phyloP scores from a whole-genome alignment of 1,140 invertebrate species.

The Maniola jurtina region DNA sequence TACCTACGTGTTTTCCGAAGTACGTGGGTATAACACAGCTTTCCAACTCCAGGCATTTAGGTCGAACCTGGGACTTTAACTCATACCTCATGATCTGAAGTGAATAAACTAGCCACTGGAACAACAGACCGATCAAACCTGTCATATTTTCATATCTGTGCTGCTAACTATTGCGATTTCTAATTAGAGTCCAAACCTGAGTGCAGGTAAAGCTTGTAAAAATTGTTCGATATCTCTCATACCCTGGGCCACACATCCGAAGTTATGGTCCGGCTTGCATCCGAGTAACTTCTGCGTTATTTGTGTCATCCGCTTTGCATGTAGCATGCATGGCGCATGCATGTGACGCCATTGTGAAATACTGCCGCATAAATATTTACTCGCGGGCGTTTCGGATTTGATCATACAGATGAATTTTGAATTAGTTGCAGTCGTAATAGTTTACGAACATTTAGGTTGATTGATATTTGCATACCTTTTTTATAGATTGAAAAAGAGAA shows the following conservation, averaged over 20 bases:
- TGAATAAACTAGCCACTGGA: no score
- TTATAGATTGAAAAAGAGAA: no score
- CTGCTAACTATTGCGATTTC: no score
- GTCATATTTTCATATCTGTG: no score
- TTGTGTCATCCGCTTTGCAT: slow-evolving; percentile 24
- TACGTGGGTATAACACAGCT: no score
- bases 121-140: no score
- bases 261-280: slow-evolving; percentile 7
- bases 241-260: background rate
- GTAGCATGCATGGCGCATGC: slow-evolving; percentile 25
- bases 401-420: slow-evolving; percentile 1
- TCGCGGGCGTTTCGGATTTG: background rate
- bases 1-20: no score
- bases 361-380: slow-evolving; percentile 22
- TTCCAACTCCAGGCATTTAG: no score
- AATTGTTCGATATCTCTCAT: background rate
- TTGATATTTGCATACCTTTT: background rate
- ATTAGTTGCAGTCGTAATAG: background rate
- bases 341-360: slow-evolving; percentile 24
- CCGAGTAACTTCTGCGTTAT: slow-evolving; percentile 17
- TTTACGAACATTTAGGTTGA: background rate
- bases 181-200: no score
- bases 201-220: no score
- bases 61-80: no score
- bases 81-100: no score